Evolutionary conservation across 2,113 vertebrate species (phyloP).

Genomic region (Heloderma charlesbogerti): DNA sequence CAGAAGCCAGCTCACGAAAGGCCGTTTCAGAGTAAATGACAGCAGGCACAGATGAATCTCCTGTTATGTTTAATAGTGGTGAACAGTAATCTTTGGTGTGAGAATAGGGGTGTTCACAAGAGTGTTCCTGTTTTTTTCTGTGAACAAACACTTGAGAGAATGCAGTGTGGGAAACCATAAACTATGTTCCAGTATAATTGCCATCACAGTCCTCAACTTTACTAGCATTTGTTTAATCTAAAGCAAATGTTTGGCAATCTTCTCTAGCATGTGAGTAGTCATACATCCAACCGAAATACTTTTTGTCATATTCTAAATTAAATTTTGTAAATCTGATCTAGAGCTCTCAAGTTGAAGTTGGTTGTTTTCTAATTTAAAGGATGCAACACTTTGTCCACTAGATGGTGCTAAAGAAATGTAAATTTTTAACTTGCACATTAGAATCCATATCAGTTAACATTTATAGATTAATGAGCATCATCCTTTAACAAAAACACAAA

Average conservation of each 20-base stretch:
- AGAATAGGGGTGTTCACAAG: not conserved
- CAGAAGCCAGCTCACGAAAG: not conserved
- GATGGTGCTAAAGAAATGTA: conserved; percentile 76
- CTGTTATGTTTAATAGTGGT: not conserved
- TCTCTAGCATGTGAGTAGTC: not conserved
- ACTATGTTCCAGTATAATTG: not conserved
- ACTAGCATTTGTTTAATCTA: rapidly evolving
- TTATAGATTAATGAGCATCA: conserved; percentile 20
- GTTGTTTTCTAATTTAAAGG: conserved; percentile 20
- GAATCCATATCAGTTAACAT: not conserved
- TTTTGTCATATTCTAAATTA: conserved; percentile 1
- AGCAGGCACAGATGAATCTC: not conserved
- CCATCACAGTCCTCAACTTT: not conserved
- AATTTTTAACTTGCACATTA: not conserved
- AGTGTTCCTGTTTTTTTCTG: not conserved
- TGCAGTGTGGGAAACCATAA: not conserved
- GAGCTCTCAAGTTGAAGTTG: not conserved
- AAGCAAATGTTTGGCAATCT: not conserved
- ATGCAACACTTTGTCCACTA: conserved; percentile 66
- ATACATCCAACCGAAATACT: not conserved
- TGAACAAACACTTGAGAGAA: not conserved
- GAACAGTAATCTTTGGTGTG: not conserved
- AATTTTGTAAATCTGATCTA: not conserved
- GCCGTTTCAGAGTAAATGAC: not conserved
- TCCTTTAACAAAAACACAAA: not conserved